Conservation (phyloP, 2,888 invertebrate species). For the Heliconius sara region DNA sequence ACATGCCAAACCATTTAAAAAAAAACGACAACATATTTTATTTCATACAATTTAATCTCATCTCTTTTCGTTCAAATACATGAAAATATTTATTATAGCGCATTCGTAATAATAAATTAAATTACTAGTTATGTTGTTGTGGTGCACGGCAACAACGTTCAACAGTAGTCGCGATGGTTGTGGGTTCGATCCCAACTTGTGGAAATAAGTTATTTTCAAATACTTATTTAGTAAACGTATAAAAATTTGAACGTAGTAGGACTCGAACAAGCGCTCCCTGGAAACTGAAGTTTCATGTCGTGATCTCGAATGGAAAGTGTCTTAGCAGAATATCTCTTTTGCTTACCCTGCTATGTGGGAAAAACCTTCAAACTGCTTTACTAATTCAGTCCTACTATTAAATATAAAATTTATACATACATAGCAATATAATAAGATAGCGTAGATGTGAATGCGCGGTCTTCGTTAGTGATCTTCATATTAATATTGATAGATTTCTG, state of each 20-base stretch:
- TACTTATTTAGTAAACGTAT: no score
- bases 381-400: neutral
- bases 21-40: no score
- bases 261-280: no score
- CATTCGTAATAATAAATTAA: no score
- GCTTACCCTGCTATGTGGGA: neutral
- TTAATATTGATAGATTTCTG: conserved; percentile 87
- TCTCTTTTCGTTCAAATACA: no score
- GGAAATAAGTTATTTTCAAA: neutral
- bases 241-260: no score
- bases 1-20: no score
- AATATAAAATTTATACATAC: conserved; percentile 82
- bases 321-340: neutral
- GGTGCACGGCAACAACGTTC: neutral
- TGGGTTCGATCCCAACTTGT: neutral
- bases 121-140: conserved; percentile 19
- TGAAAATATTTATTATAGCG: no score
- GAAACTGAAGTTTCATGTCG: no score
- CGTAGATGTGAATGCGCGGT: conserved; percentile 96
- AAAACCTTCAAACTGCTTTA: neutral
- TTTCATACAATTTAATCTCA: no score
- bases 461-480: conserved; percentile 94
- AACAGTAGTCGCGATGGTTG: neutral
- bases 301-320: neutral
- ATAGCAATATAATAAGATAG: conserved; percentile 97